These are phyloP conservation scores for Leguminivora glycinivorella DNA, from an alignment of 1,140 invertebrate species.

Conservation along the genomic window DNA sequence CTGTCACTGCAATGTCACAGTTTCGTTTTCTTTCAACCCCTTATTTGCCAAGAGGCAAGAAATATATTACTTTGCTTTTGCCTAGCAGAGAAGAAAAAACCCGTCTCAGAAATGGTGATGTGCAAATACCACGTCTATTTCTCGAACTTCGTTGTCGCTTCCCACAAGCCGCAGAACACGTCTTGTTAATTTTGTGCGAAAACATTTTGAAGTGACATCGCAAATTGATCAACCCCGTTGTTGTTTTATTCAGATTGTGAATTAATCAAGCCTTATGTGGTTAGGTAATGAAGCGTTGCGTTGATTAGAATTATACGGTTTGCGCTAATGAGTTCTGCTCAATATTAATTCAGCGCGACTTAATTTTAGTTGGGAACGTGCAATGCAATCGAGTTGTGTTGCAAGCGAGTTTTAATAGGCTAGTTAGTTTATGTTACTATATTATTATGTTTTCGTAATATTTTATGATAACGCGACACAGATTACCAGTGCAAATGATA, in stretches of 20 bases:
- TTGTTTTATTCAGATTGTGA: conserved; percentile 26
- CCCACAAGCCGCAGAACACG: conserved; percentile 19
- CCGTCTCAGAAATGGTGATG: too few relatives aligned
- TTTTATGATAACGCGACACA: too few relatives aligned
- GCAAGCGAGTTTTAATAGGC: too few relatives aligned
- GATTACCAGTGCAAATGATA: too few relatives aligned
- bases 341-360: not conserved
- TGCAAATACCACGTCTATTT: too few relatives aligned
- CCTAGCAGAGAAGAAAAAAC: too few relatives aligned
- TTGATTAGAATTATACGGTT: conserved; percentile 22
- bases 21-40: too few relatives aligned
- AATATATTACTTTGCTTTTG: too few relatives aligned
- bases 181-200: conserved; percentile 24
- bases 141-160: conserved; percentile 3
- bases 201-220: conserved; percentile 27
- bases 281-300: conserved; percentile 18
- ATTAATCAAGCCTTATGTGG: conserved; percentile 13
- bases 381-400: not conserved
- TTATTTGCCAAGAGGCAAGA: too few relatives aligned
- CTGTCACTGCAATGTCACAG: too few relatives aligned
- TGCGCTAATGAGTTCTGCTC: conserved; percentile 5
- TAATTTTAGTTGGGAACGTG: not conserved
- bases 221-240: conserved; percentile 21
- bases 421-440: too few relatives aligned
- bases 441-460: too few relatives aligned